Evolutionary conservation across 2,113 vertebrate genomes (phyloP).

Genomic region (Saccopteryx leptura): DNA sequence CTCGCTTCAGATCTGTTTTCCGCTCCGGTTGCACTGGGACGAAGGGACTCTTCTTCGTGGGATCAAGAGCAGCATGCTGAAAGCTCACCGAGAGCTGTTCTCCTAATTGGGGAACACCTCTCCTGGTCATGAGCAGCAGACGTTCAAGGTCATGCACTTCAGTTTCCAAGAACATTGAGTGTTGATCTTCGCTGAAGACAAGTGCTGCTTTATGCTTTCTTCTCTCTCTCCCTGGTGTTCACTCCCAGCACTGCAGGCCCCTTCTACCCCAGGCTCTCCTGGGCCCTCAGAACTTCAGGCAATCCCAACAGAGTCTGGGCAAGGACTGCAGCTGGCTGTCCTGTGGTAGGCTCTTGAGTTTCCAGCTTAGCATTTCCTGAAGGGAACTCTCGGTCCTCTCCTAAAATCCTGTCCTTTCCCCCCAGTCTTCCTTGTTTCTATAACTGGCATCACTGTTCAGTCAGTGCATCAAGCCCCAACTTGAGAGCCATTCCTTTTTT

Average conservation of each 20-base stretch:
- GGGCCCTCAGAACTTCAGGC: not conserved
- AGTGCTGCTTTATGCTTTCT: not conserved
- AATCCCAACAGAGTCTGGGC: not conserved
- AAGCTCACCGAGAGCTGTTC: slow-evolving; percentile 4
- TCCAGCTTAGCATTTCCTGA: slow-evolving; percentile 11
- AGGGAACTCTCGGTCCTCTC: not conserved
- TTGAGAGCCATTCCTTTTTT: not conserved
- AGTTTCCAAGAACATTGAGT: slow-evolving; percentile 64
- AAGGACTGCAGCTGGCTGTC: not conserved
- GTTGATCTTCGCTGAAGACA: slow-evolving; percentile 40
- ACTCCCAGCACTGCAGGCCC: not conserved
- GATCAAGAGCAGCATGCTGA: not conserved
- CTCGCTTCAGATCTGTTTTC: slow-evolving; percentile 72
- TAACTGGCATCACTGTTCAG: not conserved
- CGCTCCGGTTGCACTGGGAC: slow-evolving; percentile 38
- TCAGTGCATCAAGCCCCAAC: not conserved
- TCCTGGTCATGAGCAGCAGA: slow-evolving; percentile 39
- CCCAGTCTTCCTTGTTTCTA: not conserved
- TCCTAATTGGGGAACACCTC: slow-evolving; percentile 27
- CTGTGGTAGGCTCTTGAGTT: not conserved
- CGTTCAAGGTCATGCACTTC: not conserved
- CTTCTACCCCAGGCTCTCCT: not conserved
- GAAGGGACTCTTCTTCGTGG: slow-evolving; percentile 31
- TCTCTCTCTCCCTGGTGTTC: not conserved
- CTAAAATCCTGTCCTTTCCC: not conserved